Evolutionary conservation across 2,888 invertebrate genomes (phyloP).

Genomic region (Volucella inflata): DNA sequence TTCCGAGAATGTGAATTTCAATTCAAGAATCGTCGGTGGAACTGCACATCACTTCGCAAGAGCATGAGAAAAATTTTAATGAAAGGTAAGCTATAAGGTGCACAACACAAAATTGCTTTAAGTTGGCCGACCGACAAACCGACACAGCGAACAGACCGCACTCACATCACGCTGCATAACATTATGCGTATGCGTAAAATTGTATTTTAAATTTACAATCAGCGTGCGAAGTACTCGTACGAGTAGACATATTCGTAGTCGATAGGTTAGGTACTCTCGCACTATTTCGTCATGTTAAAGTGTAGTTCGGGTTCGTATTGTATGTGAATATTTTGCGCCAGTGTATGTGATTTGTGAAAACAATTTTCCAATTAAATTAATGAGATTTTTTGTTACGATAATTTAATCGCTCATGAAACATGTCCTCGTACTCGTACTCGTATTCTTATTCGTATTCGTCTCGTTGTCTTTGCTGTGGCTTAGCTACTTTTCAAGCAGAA

Average conservation of each 20-base stretch:
- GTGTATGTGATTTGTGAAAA: slow-evolving; percentile 76
- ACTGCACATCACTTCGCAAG: slow-evolving; percentile 92
- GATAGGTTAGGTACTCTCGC: not conserved
- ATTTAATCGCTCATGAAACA: slow-evolving; percentile 75
- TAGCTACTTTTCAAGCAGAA: slow-evolving; percentile 72
- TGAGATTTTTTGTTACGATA: slow-evolving; percentile 76
- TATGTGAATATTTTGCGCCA: slow-evolving; percentile 20
- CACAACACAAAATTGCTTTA: slow-evolving; percentile 47
- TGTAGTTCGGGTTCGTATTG: slow-evolving; percentile 1
- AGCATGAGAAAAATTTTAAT: slow-evolving; percentile 93
- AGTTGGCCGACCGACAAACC: not conserved
- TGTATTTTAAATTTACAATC: slow-evolving; percentile 45
- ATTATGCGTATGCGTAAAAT: slow-evolving; percentile 70
- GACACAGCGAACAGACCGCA: slow-evolving; percentile 6
- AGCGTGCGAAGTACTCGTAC: not conserved
- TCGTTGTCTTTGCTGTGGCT: slow-evolving; percentile 54
- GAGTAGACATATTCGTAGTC: not conserved
- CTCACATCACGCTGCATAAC: slow-evolving; percentile 72
- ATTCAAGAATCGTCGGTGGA: slow-evolving; percentile 94
- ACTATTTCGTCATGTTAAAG: slow-evolving; percentile 45
- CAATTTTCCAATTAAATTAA: slow-evolving; percentile 78
- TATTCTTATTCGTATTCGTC: slow-evolving; percentile 25
- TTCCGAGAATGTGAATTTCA: slow-evolving; percentile 94
- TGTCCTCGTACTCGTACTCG: slow-evolving; percentile 48
- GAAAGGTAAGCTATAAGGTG: slow-evolving; percentile 87